Base-by-base conservation (phyloP, 1,140 invertebrate species). In the Holcopasites calliopsidis region DNA sequence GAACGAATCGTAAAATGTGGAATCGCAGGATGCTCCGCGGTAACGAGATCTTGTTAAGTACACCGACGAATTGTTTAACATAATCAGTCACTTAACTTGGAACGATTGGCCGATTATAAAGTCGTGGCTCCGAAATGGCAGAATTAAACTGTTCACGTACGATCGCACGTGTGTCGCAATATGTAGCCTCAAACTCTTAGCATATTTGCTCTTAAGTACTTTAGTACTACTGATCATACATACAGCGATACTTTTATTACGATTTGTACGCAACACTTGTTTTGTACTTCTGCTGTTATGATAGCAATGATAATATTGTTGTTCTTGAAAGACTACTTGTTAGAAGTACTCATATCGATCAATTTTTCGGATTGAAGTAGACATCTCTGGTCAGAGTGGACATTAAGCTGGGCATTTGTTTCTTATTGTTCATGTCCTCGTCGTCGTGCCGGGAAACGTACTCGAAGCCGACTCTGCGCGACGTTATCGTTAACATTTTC, bases 351-450 rank as follows among this genome's bases (percentile, higher is more conserved):
- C 42, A 3, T 3, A 44, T n/a, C n/a, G n/a, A 21, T 4, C 55
- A 50, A 10, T 65, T 26, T 49, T 75, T 66, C 11, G 62, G 44
- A 16, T 65, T 79, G 35, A 93, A 93, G 75, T 89, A 90, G 2
- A 96, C 66, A 71, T 94, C 93, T 83, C 95, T 92, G 7, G 95
- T 95, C 3, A 96, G 88, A 90, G 94, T 95, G 1, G 93, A 93
- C 0, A 93, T 93, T 6, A 95, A 92, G 44, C 93, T 95, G 0
- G 95, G 95, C 21, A 95, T 93, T 88, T 96, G 95, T 77, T 95
- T 95, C 82, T 94, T 94, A n/a, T 92, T 87, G 77, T 94, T 92
- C 87, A 93, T 92, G 23, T 83, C 82, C 1, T 89, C 82, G 58
- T 93, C 84, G 0, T 89, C 61, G 62, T 93, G 90, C 65, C 92